phyloP scores from a whole-genome alignment of 2,888 invertebrate genomes.

The Penaeus monodon region DNA sequence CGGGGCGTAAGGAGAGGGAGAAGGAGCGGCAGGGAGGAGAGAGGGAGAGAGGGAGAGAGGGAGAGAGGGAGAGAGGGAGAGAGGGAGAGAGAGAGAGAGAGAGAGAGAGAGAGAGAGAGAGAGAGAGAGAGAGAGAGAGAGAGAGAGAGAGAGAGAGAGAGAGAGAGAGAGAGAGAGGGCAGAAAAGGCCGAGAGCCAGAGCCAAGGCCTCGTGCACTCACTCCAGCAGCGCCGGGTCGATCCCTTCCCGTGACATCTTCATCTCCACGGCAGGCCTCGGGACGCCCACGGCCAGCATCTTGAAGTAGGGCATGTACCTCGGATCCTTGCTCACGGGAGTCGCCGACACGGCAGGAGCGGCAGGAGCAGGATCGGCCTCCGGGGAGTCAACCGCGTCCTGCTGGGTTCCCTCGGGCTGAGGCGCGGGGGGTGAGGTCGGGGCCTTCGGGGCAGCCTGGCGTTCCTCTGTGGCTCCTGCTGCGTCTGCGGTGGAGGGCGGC shows the following conservation, averaged over 20 bases:
- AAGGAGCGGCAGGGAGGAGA: too few species aligned
- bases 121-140: too few species aligned
- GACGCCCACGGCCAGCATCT: constrained; percentile 91
- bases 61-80: too few species aligned
- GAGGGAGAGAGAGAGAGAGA: too few species aligned
- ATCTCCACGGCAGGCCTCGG: constrained; percentile 84
- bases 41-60: too few species aligned
- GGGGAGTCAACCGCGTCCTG: constrained; percentile 29
- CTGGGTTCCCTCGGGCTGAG: background rate
- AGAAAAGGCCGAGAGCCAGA: too few species aligned
- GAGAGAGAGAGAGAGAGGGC: too few species aligned
- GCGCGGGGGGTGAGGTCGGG: background rate
- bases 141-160: too few species aligned
- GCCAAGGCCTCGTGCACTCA: constrained; percentile 18
- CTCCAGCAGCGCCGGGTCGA: constrained; percentile 81
- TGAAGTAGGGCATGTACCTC: constrained; percentile 72
- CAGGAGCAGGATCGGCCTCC: background rate
- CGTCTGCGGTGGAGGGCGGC: background rate
- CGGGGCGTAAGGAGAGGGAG: too few species aligned
- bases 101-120: too few species aligned
- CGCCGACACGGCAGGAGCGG: background rate
- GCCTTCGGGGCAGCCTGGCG: background rate
- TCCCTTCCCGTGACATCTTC: constrained; percentile 86
- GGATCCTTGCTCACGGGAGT: constrained; percentile 56
- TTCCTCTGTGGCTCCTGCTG: background rate